Evolutionary conservation across 2,888 invertebrate species (phyloP).

Genomic region (Omphaloscelis lunosa): DNA sequence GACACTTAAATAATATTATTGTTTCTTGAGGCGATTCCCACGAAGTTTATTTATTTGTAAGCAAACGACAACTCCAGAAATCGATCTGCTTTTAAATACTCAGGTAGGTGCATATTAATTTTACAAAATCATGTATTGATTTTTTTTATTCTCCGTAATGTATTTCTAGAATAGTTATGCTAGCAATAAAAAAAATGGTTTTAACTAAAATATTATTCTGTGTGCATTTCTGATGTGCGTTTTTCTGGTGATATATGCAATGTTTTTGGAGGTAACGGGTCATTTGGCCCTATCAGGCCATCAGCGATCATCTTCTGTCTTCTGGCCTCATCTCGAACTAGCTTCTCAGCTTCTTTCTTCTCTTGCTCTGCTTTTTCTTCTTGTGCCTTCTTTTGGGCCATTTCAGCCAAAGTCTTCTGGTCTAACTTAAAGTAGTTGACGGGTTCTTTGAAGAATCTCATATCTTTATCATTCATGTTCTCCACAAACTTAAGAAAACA

Average conservation of each 20-base stretch:
- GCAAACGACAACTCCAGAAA: too few species aligned
- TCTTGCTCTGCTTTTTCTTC: slow-evolving; percentile 82
- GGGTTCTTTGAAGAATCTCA: slow-evolving; percentile 81
- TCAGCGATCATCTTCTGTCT: slow-evolving; percentile 83
- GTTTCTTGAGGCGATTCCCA: too few species aligned
- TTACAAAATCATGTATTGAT: not conserved
- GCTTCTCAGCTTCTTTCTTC: slow-evolving; percentile 80
- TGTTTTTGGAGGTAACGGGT: slow-evolving; percentile 8
- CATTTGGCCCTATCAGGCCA: slow-evolving; percentile 76
- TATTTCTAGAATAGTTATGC: too few species aligned
- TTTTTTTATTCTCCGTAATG: too few species aligned
- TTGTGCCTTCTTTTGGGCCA: slow-evolving; percentile 84
- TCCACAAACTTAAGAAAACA: slow-evolving; percentile 84
- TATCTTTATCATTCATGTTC: slow-evolving; percentile 84
- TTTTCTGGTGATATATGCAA: not conserved
- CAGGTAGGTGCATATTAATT: not conserved
- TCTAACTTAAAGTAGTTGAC: slow-evolving; percentile 87
- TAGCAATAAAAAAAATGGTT: too few species aligned
- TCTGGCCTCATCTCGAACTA: slow-evolving; percentile 81
- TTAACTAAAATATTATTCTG: too few species aligned
- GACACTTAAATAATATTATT: too few species aligned
- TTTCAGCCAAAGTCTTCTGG: slow-evolving; percentile 85
- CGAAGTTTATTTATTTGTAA: too few species aligned
- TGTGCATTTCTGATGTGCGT: too few species aligned
- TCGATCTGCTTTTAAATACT: not conserved